Base-by-base conservation (phyloP, 2,888 invertebrate genomes). In the Leptura quadrifasciata region DNA sequence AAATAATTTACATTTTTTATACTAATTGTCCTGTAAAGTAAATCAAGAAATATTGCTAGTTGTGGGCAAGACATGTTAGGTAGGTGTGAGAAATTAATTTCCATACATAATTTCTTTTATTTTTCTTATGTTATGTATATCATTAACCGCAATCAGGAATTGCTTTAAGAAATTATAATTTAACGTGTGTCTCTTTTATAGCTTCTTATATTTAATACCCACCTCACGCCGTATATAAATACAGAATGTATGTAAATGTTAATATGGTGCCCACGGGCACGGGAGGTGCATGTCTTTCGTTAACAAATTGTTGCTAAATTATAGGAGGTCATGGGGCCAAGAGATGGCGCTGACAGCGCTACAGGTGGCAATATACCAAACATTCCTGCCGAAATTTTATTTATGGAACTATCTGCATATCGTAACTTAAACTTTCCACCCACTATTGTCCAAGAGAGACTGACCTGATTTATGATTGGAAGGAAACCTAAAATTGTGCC, bases 261-360 rank as follows among this genome's bases (percentile, higher is more conserved):
- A 78, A 78, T 76, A 76, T 64, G 64, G 39, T 72, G 76, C 75
- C 78, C 65, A 76, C 78, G 74, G 76, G 73, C 75, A 77, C 70
- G 77, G 70, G 60, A 27, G 35, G 72, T 77, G 82, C 82, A 82
- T 81, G 82, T 81, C 77, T 77, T 74, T 73, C 20, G 79, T 74
- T 79, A 81, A 81, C 82, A 82, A 82, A 82, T 81, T 80, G 76
- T 78, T 78, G 81, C 75, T 79, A 80, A 82, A 82, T 80, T 82
- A 82, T 82, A 79, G 64, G 75, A 72, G 81, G 81, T 80, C 81
- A 81, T 57, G 78, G 77, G 78, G 79, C 78, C 72, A 74, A 72
- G 75, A 73, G 77, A 79, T 75, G 79, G 77, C 80, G 81, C 79
- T 79, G 81, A 82, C 81, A 78, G 81, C 81, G 60, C 82, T 76